These are phyloP conservation scores for Lasioglossum albipes DNA, from an alignment of 1,140 invertebrate species.

Conservation along the genomic window DNA sequence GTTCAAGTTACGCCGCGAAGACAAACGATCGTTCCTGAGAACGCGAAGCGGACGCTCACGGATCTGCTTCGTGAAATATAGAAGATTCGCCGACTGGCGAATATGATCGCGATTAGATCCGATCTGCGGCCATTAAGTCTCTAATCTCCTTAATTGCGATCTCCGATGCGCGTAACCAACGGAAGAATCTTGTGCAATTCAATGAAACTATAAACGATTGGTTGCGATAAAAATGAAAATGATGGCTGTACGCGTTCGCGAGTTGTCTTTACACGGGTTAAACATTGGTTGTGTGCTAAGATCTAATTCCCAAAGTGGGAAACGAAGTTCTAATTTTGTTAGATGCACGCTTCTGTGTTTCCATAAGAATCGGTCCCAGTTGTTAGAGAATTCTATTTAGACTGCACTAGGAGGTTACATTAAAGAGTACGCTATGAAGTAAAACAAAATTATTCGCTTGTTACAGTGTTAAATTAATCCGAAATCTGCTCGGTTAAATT, in stretches of 20 bases:
- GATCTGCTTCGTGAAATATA: slow-evolving; percentile 25
- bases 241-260: neutral
- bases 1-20: slow-evolving; percentile 66
- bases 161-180: neutral
- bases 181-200: slow-evolving; percentile 1
- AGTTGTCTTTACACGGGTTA: too few relatives aligned
- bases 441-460: too few relatives aligned
- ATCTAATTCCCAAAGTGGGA: too few relatives aligned
- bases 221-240: neutral
- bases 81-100: slow-evolving; percentile 33
- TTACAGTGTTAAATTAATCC: too few relatives aligned
- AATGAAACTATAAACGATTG: neutral
- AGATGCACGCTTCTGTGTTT: too few relatives aligned
- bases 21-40: slow-evolving; percentile 66
- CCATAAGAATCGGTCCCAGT: too few relatives aligned
- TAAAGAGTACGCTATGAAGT: too few relatives aligned
- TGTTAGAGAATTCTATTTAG: too few relatives aligned
- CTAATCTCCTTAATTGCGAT: slow-evolving; percentile 40
- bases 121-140: slow-evolving; percentile 34
- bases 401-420: too few relatives aligned
- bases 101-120: slow-evolving; percentile 48
- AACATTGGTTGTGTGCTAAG: too few relatives aligned
- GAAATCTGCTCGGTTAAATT: too few relatives aligned
- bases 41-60: slow-evolving; percentile 42
- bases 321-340: too few relatives aligned